Base-by-base conservation (phyloP, 2,113 vertebrate species). In the Columba janthina region DNA sequence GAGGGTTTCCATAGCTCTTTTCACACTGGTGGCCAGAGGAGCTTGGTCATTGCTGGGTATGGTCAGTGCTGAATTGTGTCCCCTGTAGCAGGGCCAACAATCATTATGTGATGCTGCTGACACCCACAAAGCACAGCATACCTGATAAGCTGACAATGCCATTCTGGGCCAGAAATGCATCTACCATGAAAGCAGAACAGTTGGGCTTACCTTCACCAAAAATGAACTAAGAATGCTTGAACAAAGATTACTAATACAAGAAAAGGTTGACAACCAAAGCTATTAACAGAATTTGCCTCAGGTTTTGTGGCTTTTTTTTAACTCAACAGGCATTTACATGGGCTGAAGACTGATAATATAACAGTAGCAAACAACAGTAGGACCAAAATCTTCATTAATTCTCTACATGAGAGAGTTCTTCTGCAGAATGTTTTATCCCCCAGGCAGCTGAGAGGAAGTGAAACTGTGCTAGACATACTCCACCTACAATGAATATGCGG, bases 401-500 rank as follows among this genome's bases (percentile, higher is more conserved):
- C 25, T 53, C 19, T 83, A 17, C 9, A 9, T 25, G n/a, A 71
- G 6, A 42, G 15, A 56, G 31, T 60, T 81, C 42, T 36, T 80
- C 60, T 79, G 50, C 24, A 65, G 54, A 72, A 38, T 21, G 24
- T 77, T 79, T 76, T 20, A 56, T 76, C 38, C 18, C 40, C 12
- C 20, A 34, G 32, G 36, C 19, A 80, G 38, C 32, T 60, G 64
- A 86, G 60, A 75, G 17, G 32, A 72, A n/a, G 21, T 18, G 31
- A 64, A 79, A 56, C 50, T 78, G 26, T 64, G 42, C 56, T 66
- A 84, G 26, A 44, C 57, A 12, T 7, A 29, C 3, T 70, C 21
- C 28, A 70, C 38, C 42, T 79, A 22, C 42, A 44, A 14, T 53
- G 31, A 62, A 38, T 0, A 0, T 8, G 22, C 85, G 31, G 6